A percentile compares a stretch with the other conserved stretches of the same genome.
Conservation (phyloP, 2,797 vertebrate species). For the Catostomus latipinnis region DNA sequence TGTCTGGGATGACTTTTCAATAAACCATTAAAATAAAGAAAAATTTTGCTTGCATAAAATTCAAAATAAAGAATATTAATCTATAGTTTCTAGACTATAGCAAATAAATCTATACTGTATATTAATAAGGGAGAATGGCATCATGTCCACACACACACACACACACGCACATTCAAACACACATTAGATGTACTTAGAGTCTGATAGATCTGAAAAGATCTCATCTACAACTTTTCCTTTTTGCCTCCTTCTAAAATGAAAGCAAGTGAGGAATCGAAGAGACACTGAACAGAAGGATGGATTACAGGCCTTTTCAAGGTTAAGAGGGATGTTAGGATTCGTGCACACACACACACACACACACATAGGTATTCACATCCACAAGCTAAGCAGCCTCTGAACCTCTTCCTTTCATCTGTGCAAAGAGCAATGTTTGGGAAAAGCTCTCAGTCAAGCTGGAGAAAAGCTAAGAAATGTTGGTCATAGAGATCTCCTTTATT, state of each 20-base stretch:
- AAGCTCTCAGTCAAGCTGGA: conserved; percentile 64
- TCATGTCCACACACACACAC: not conserved
- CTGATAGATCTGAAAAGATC: conserved; percentile 65
- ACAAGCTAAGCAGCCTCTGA: conserved; percentile 67
- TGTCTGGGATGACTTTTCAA: not conserved
- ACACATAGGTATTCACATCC: conserved; percentile 26
- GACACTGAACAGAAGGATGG: conserved; percentile 54
- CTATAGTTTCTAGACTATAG: not conserved
- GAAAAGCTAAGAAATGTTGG: conserved; percentile 77
- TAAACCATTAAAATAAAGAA: not conserved
- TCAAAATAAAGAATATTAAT: not conserved
- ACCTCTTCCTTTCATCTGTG: conserved; percentile 83
- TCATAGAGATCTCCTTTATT: conserved; percentile 70
- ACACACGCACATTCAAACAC: not conserved
- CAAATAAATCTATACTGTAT: not conserved
- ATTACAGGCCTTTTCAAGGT: conserved; percentile 86
- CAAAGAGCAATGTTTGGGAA: conserved; percentile 75
- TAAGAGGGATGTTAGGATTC: conserved; percentile 79
- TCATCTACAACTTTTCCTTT: conserved; percentile 66
- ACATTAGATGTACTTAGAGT: not conserved
- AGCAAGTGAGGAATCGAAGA: conserved; percentile 61
- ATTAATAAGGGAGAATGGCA: not conserved
- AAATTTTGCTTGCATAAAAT: not conserved
- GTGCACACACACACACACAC: not conserved
- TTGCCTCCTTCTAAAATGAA: conserved; percentile 68